phyloP scores from a whole-genome alignment of 2,113 vertebrate species.

The Tetrao urogallus region DNA sequence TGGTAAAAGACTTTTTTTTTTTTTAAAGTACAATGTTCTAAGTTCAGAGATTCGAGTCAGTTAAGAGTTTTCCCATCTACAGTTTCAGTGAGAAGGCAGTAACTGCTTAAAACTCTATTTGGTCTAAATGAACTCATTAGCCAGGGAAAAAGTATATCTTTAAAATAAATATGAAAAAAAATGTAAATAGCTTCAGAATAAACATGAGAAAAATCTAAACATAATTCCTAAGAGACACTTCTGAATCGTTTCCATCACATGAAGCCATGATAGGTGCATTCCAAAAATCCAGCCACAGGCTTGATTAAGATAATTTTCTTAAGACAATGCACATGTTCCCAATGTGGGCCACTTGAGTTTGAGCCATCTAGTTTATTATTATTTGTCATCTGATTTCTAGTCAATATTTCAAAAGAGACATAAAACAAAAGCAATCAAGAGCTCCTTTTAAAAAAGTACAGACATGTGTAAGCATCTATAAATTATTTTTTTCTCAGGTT shows the following conservation, averaged over 20 bases:
- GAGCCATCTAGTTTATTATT: slow-evolving; percentile 7
- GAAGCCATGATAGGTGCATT: not conserved
- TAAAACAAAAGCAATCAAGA: slow-evolving; percentile 59
- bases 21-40: not conserved
- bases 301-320: not conserved
- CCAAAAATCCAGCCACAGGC: not conserved
- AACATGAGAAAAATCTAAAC: not conserved
- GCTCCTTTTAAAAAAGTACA: slow-evolving; percentile 9
- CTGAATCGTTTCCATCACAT: not conserved
- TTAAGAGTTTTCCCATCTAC: not conserved
- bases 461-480: slow-evolving; percentile 3
- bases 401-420: slow-evolving; percentile 13
- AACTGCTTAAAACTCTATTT: not conserved
- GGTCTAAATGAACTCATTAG: not conserved
- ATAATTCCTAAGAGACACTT: not conserved
- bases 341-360: not conserved
- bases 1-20: not conserved
- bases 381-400: slow-evolving; percentile 23
- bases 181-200: not conserved
- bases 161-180: slow-evolving; percentile 2
- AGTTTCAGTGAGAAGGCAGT: not conserved
- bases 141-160: not conserved
- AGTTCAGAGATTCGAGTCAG: not conserved
- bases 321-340: not conserved
- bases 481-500: slow-evolving; percentile 36